Evolutionary conservation across 2,113 vertebrate genomes (phyloP), one percentile per base, ranked within the genome.

Genomic region (Trachemys scripta): DNA sequence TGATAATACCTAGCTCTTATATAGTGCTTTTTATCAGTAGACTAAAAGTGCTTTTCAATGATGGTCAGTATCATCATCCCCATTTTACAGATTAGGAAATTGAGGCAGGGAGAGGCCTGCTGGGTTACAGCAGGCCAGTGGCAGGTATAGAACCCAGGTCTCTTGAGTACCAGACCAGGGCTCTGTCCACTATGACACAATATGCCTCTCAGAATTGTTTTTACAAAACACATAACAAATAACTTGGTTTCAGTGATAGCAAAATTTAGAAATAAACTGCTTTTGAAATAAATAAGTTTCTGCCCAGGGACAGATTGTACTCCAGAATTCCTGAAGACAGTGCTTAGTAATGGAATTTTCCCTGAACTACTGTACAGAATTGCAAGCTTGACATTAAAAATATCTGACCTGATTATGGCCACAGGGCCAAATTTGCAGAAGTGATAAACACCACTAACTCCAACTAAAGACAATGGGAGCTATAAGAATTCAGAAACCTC

Each of bases 361-460:
- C 22, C 2, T 47, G 13, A 24, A 38, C 9, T 81, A 85, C 38
- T 42, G 72, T 45, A 45, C 42, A 75, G 10, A n/a, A 42, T 75
- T 24, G n/a, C 38, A 75, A 75, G 19, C 4, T 24, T 72, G n/a
- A 75, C 78, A 76, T 47, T 72, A 1, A 53, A 57, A 90, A 75
- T 96, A 95, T 82, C 5, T 87, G 57, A 82, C 45, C 75, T 85
- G 80, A 89, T 95, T 79, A 96, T 75, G 81, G 85, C 91, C 80
- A 86, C 42, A 82, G 10, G 80, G 80, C 50, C 89, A 75, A 27
- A 88, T 82, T 91, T 94, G 88, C 79, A 0, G 85, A 80, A 90
- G 25, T 88, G 86, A 83, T 92, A 94, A 96, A 80, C 35, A 90
- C 81, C 87, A 89, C 59, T 95, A 93, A 96, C 92, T 92, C 93